phyloP scores from a whole-genome alignment of 2,113 vertebrate species.

The Channa argus region DNA sequence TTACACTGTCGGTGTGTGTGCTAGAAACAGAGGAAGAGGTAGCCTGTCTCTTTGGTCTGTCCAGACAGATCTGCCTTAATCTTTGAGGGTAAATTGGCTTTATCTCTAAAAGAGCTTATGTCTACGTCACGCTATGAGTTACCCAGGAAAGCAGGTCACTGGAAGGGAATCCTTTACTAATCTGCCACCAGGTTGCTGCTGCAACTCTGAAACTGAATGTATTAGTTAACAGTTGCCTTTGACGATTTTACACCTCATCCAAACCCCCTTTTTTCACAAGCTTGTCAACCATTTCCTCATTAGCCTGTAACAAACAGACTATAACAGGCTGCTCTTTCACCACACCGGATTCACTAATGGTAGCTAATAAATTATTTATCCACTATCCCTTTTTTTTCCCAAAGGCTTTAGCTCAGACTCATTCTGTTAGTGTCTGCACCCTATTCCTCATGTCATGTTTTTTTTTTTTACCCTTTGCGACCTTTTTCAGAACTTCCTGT shows the following conservation, averaged over 20 bases:
- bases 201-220: slow-evolving; percentile 34
- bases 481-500: neutral
- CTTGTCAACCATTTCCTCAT: neutral
- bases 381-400: neutral
- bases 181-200: slow-evolving; percentile 56
- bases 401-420: neutral
- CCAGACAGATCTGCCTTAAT: slow-evolving; percentile 83
- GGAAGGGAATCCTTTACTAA: slow-evolving; percentile 72
- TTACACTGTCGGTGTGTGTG: slow-evolving; percentile 20
- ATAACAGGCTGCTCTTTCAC: neutral
- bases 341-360: slow-evolving; percentile 32
- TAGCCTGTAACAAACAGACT: neutral
- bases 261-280: too few species aligned
- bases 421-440: neutral
- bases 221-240: slow-evolving; percentile 27
- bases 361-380: slow-evolving; percentile 40
- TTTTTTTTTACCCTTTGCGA: too few species aligned
- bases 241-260: neutral
- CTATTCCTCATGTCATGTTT: neutral
- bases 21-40: slow-evolving; percentile 23
- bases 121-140: slow-evolving; percentile 78
- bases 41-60: slow-evolving; percentile 64
- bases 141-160: slow-evolving; percentile 79
- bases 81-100: slow-evolving; percentile 85
- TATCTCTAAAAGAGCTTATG: slow-evolving; percentile 85